Evolutionary conservation across 1,140 invertebrate genomes (phyloP).

Genomic region (Homarus americanus): DNA sequence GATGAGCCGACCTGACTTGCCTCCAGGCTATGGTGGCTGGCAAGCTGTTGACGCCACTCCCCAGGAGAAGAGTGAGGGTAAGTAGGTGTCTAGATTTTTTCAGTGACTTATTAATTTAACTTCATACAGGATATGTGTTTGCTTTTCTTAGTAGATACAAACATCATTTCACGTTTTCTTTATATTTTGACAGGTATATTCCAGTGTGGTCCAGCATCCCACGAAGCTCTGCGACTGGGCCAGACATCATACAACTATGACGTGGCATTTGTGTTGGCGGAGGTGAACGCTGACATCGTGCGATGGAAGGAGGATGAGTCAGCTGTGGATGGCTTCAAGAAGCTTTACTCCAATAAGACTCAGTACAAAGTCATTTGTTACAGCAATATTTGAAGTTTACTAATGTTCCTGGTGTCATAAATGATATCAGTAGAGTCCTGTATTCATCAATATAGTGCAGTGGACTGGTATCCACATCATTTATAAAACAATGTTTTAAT

Average conservation of each 20-base stretch:
- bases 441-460: no score
- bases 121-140: no score
- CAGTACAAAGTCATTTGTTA: no score
- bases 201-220: slow-evolving; percentile 83
- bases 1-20: slow-evolving; percentile 87
- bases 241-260: slow-evolving; percentile 87
- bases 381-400: no score
- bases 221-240: slow-evolving; percentile 85
- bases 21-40: slow-evolving; percentile 80
- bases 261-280: slow-evolving; percentile 86
- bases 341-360: slow-evolving; percentile 84
- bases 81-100: neutral
- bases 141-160: no score
- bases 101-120: no score
- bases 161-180: neutral
- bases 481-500: no score
- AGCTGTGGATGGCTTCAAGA: slow-evolving; percentile 82
- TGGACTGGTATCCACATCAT: no score
- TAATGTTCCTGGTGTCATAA: no score
- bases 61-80: slow-evolving; percentile 76
- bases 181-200: slow-evolving; percentile 72
- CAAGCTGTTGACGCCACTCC: slow-evolving; percentile 77
- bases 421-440: no score
- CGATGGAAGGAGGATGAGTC: slow-evolving; percentile 83
- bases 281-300: slow-evolving; percentile 88